Percentiles rank a stretch among this genome's conserved stretches.
phyloP scores from a whole-genome alignment of 2,888 invertebrate genomes.

The Druceiella hillmani region DNA sequence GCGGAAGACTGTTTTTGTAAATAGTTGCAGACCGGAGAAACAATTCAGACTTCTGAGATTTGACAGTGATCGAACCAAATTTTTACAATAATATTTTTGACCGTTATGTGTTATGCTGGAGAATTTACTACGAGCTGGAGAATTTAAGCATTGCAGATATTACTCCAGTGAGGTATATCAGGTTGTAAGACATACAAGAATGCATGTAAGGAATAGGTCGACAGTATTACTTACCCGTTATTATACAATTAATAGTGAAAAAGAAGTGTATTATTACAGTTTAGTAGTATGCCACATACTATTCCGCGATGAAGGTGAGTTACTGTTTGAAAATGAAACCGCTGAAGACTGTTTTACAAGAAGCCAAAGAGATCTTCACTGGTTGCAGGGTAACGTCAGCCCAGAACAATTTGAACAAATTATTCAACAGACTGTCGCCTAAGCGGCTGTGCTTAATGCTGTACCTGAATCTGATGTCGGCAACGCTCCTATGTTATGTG shows the following conservation, averaged over 20 bases:
- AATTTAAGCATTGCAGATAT: constrained; percentile 24
- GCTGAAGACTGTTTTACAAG: background rate
- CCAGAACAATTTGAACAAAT: constrained; percentile 15
- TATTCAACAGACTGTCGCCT: constrained; percentile 12
- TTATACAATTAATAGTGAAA: constrained; percentile 25
- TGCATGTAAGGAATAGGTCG: constrained; percentile 25
- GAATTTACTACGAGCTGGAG: constrained; percentile 20
- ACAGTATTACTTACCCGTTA: constrained; percentile 28
- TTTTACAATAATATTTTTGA: constrained; percentile 27
- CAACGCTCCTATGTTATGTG: background rate
- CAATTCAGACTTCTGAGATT: constrained; percentile 26
- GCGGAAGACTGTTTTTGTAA: constrained; percentile 26
- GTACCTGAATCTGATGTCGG: background rate
- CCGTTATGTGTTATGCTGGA: constrained; percentile 20
- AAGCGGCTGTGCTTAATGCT: constrained; percentile 5
- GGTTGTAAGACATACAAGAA: constrained; percentile 23
- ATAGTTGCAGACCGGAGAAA: constrained; percentile 27
- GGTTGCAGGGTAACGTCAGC: constrained; percentile 7
- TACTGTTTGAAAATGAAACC: background rate
- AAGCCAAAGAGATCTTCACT: background rate
- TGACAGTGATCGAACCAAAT: constrained; percentile 22
- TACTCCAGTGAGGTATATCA: constrained; percentile 17
- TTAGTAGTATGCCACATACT: constrained; percentile 14
- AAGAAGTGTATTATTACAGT: constrained; percentile 2
- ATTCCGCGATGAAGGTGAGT: constrained; percentile 9